Base-by-base conservation (phyloP, 2,888 invertebrate species). In the Nomada hirtipes region DNA sequence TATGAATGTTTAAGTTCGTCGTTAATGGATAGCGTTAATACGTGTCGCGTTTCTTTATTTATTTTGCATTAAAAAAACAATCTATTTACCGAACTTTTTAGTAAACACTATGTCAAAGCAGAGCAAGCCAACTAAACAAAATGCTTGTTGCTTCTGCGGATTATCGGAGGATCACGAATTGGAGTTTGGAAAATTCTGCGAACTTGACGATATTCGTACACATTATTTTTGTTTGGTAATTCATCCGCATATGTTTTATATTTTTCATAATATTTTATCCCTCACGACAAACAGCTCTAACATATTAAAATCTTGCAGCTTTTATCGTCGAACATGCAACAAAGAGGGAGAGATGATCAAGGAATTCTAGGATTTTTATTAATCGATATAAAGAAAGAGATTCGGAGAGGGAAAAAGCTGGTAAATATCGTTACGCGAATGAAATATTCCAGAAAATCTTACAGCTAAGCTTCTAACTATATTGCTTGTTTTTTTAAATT, bases 141-240 rank as follows among this genome's bases (percentile, higher is more conserved):
- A 44, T 47, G 7, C 18, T 20, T 96, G 96, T 92, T 94, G 94
- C 44, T 95, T 96, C 88, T 96, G 96, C 89, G 93, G 94, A 2
- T 91, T 93, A 9, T 87, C 93, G 57, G 94, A 94, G 0, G 94
- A 95, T 26, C 94, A 96, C 86, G 96, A 96, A 88, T 76, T 95
- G 10, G 92, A 94, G 18, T 96, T 94, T 89, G 96, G 96, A 3
- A 95, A 95, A 88, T 91, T 96, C 44, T 95, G 95, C 86, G 93
- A 94, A 13, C 94, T 95, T 63, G 94, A 95, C 15, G 94, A 95
- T 15, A 94, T 97, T 42, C 94, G 95, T 53, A 96, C 96, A 2
- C 97, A 97, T 91, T 96, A 97, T 89, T 97, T 96, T 93, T 97
- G 97, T 92, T 94, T 97, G 94, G 97, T 97, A 95, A 94, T 95